Conservation (phyloP, 2,113 vertebrate species). For the Mirza zaza region DNA sequence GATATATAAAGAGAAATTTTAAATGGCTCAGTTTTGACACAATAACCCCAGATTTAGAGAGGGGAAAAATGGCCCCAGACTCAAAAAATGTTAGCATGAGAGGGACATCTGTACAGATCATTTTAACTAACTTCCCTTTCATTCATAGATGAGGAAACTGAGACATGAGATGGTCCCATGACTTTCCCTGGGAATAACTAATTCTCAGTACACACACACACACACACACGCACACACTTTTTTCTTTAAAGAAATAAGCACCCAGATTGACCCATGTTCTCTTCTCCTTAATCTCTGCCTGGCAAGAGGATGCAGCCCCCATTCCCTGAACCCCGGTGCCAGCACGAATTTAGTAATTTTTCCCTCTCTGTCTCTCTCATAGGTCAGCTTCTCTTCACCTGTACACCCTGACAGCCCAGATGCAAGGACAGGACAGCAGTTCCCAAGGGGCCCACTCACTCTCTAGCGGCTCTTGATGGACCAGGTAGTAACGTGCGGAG, state of each 20-base stretch:
- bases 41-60: not conserved
- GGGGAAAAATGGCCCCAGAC: not conserved
- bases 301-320: not conserved
- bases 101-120: not conserved
- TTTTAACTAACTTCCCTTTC: not conserved
- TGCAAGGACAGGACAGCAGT: not conserved
- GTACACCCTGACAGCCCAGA: not conserved
- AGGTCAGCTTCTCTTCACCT: not conserved
- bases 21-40: not conserved
- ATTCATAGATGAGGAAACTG: not conserved
- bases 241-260: not conserved
- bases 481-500: slow-evolving; percentile 95
- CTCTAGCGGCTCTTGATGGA: slow-evolving; percentile 93
- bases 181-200: not conserved
- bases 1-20: not conserved
- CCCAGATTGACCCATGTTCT: not conserved
- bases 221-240: not conserved
- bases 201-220: not conserved
- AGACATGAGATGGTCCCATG: not conserved
- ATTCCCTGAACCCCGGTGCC: not conserved
- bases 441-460: slow-evolving; percentile 87
- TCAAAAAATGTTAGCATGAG: not conserved
- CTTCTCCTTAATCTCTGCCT: not conserved
- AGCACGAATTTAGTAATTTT: not conserved
- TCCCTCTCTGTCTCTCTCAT: not conserved